Conservation (phyloP, 35 echinoderm and acorn worm species). For the Ptychodera flava region DNA sequence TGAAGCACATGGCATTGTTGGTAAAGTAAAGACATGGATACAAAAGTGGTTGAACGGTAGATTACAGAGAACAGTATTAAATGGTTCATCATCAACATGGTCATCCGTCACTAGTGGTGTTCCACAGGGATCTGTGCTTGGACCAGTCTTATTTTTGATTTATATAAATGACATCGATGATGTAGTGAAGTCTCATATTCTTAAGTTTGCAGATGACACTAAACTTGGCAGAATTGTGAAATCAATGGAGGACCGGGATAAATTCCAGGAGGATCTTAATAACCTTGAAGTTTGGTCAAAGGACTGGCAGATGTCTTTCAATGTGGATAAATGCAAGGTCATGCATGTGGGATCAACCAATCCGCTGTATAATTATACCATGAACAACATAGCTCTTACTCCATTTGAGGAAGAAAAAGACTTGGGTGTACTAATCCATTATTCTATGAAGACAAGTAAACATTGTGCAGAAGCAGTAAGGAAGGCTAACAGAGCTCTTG, state of each 20-base stretch:
- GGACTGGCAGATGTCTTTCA: constrained; percentile 27
- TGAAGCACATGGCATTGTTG: constrained; percentile 17
- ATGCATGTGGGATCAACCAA: constrained; percentile 19
- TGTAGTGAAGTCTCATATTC: constrained; percentile 11
- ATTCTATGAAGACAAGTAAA: background rate
- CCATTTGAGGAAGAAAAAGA: background rate
- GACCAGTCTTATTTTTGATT: constrained; percentile 36
- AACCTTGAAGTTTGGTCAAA: constrained; percentile 4
- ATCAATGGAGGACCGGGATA: constrained; percentile 4
- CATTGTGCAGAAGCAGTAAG: background rate
- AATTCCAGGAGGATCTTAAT: constrained; percentile 33
- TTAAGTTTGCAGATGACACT: constrained; percentile 55
- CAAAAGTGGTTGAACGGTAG: constrained; percentile 13
- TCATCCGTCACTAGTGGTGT: constrained; percentile 42
- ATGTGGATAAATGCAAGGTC: constrained; percentile 24
- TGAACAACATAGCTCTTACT: background rate
- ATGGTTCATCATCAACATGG: constrained; percentile 17
- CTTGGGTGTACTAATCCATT: background rate
- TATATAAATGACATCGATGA: constrained; percentile 57
- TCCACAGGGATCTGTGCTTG: constrained; percentile 48
- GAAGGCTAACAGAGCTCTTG: background rate
- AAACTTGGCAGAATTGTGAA: constrained; percentile 9
- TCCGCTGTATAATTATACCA: background rate
- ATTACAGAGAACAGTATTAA: constrained; percentile 13
- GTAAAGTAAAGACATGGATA: constrained; percentile 2